Evolutionary conservation across 2,113 vertebrate genomes (phyloP).

Genomic region (Pteropus alecto): DNA sequence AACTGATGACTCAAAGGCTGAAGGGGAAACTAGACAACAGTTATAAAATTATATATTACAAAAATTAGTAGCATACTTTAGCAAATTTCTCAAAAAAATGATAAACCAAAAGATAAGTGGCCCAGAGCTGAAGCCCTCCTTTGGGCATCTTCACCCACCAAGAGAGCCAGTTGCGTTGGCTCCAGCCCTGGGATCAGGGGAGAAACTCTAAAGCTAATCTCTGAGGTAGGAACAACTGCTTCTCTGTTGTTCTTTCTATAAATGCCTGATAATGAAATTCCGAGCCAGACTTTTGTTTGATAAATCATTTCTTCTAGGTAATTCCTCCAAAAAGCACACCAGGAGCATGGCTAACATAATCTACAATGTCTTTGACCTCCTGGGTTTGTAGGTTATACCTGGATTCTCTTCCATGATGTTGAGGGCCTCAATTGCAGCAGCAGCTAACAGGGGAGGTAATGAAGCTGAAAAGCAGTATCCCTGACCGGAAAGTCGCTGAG

Average conservation of each 20-base stretch:
- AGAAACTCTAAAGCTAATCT: neutral
- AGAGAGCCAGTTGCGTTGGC: neutral
- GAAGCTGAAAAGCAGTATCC: conserved; percentile 99
- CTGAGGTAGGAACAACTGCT: neutral
- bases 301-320: neutral
- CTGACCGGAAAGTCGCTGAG: conserved; percentile 93
- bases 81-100: neutral
- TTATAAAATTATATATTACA: neutral
- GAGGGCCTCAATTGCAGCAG: conserved; percentile 95
- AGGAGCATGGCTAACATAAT: neutral
- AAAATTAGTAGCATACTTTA: neutral
- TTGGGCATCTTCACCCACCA: fast-evolving
- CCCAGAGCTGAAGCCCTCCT: neutral
- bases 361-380: neutral
- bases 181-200: neutral
- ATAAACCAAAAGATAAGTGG: neutral
- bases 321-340: neutral
- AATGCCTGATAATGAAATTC: neutral
- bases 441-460: conserved; percentile 93
- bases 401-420: conserved; percentile 98
- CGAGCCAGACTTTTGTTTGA: neutral
- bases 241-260: neutral
- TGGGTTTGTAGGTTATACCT: conserved; percentile 84
- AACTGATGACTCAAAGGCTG: neutral
- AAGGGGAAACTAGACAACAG: neutral